Evolutionary conservation across 2,797 vertebrate species (phyloP).

Genomic region (Sparidentex hasta): DNA sequence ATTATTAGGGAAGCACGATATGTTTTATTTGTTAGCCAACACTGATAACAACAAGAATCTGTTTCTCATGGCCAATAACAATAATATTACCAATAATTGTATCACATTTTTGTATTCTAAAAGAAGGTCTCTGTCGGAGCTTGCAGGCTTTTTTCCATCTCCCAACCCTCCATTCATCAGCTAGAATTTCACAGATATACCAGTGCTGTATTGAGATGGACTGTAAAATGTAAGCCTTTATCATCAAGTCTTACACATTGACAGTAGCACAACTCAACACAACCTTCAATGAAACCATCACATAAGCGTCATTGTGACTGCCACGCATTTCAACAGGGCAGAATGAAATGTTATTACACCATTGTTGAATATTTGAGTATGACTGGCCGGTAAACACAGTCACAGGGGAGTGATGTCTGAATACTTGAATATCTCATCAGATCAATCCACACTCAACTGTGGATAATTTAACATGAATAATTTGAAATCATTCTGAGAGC

Average conservation of each 20-base stretch:
- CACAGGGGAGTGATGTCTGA: constrained; percentile 13
- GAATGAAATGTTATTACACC: constrained; percentile 2
- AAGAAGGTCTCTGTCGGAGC: too few relatives aligned
- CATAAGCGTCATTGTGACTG: neutral
- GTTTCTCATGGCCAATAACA: too few relatives aligned
- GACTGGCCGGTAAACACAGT: constrained; percentile 19
- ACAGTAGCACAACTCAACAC: constrained; percentile 6
- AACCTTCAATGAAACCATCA: neutral
- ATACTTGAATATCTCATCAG: constrained; percentile 32
- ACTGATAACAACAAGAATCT: too few relatives aligned
- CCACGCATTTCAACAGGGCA: constrained; percentile 6
- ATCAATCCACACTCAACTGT: constrained; percentile 19
- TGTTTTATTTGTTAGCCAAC: too few relatives aligned
- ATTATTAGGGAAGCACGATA: too few relatives aligned
- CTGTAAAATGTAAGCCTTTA: neutral
- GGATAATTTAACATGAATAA: neutral
- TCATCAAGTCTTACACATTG: neutral
- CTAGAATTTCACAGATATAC: too few relatives aligned
- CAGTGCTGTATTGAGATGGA: neutral
- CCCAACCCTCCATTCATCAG: too few relatives aligned
- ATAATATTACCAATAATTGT: too few relatives aligned
- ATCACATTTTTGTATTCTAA: too few relatives aligned
- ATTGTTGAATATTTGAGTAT: constrained; percentile 18
- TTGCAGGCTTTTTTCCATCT: too few relatives aligned
- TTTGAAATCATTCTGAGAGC: constrained; percentile 11